A percentile compares a stretch with the other conserved stretches of the same genome.
These are phyloP conservation scores for Chlorops oryzae DNA, from an alignment of 1,140 invertebrate genomes.

Conservation along the genomic window DNA sequence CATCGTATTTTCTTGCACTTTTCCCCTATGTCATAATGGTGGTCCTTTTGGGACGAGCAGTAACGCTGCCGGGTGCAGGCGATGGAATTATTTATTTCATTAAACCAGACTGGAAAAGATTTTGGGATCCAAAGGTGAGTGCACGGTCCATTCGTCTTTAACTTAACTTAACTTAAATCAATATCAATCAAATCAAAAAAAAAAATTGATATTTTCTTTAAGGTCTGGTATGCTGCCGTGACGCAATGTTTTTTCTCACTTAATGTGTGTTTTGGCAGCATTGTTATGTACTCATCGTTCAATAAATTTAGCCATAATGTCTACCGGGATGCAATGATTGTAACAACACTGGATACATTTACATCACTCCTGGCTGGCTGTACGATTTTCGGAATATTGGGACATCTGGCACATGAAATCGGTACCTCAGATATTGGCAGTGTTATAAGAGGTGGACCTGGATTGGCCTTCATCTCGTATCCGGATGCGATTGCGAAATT, in stretches of 20 bases:
- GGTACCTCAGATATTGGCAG: slow-evolving; percentile 49
- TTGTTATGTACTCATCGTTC: slow-evolving; percentile 72
- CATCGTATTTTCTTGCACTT: slow-evolving; percentile 70
- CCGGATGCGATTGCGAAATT: slow-evolving; percentile 78
- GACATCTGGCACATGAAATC: slow-evolving; percentile 56
- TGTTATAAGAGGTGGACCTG: slow-evolving; percentile 58
- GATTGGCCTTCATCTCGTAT: slow-evolving; percentile 77
- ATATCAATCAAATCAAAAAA: background rate
- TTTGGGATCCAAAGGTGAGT: slow-evolving; percentile 49
- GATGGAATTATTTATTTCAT: slow-evolving; percentile 66
- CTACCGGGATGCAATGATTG: slow-evolving; percentile 66
- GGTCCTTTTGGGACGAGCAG: slow-evolving; percentile 62
- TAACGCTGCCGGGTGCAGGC: slow-evolving; percentile 63
- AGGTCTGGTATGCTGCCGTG: slow-evolving; percentile 70
- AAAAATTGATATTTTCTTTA: background rate
- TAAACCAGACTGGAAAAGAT: slow-evolving; percentile 54
- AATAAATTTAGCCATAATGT: slow-evolving; percentile 74
- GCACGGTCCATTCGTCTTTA: background rate
- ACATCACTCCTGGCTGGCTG: slow-evolving; percentile 69
- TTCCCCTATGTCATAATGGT: slow-evolving; percentile 77
- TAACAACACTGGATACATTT: slow-evolving; percentile 59
- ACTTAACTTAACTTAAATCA: background rate
- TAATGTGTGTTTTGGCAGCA: slow-evolving; percentile 64
- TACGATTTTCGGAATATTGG: slow-evolving; percentile 70
- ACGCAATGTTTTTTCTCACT: slow-evolving; percentile 72